A percentile compares a stretch with the other conserved stretches of the same genome.
Evolutionary conservation across 2,113 vertebrate species (phyloP).

Genomic region (Phyllostomus discolor): DNA sequence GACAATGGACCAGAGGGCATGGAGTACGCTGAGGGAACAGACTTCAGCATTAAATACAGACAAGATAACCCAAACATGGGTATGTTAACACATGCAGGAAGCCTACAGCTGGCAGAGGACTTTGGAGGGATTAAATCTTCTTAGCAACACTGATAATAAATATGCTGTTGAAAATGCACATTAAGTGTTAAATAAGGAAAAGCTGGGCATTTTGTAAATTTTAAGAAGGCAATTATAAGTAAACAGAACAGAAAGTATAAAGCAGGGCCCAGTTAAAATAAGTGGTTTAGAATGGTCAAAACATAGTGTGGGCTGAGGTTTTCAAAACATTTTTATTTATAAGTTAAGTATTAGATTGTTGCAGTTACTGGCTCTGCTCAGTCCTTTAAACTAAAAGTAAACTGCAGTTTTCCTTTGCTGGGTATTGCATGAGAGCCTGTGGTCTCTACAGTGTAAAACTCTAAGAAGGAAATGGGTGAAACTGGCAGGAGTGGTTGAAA

Average conservation of each 20-base stretch:
- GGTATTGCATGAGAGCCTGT: neutral
- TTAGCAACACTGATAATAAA: conserved; percentile 3
- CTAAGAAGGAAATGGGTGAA: neutral
- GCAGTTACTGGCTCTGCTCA: neutral
- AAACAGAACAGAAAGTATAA: neutral
- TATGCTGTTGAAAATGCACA: neutral
- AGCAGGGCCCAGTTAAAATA: neutral
- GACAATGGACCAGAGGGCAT: neutral
- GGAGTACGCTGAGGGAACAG: neutral
- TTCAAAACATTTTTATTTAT: neutral
- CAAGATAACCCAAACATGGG: neutral
- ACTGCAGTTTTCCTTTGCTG: neutral
- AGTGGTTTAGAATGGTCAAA: neutral
- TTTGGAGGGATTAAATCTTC: neutral
- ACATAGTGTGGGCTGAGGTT: neutral
- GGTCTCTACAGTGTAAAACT: neutral
- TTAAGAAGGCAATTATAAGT: neutral
- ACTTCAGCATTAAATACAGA: neutral
- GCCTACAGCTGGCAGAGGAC: neutral
- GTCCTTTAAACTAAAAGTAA: neutral
- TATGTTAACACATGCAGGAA: neutral
- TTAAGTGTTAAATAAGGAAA: neutral
- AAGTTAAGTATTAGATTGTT: neutral
- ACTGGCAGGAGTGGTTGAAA: neutral
- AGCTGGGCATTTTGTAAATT: neutral